phyloP scores from a whole-genome alignment of 2,797 vertebrate genomes.

The Ficedula albicollis region DNA sequence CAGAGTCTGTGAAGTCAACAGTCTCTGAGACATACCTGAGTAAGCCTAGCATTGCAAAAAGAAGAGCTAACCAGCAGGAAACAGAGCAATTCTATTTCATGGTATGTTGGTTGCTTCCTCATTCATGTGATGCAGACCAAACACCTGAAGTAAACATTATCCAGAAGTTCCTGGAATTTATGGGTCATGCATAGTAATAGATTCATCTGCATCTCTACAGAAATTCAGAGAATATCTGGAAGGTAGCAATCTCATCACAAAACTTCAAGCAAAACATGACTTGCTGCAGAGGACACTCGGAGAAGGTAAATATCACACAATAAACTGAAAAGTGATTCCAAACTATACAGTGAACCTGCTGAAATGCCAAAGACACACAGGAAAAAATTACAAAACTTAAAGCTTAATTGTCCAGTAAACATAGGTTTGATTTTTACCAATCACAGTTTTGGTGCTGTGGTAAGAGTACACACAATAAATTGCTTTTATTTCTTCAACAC shows the following conservation, averaged over 20 bases:
- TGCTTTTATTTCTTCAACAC: neutral
- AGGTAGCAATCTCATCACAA: conserved; percentile 98
- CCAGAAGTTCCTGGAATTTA: neutral
- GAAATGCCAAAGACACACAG: neutral
- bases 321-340: neutral
- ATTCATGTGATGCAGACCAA: neutral
- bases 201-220: conserved; percentile 83
- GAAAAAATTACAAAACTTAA: neutral
- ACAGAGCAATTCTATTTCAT: conserved; percentile 99
- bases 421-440: neutral
- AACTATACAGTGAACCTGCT: neutral
- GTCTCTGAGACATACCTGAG: conserved; percentile 97
- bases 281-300: conserved; percentile 92
- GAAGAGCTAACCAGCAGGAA: conserved; percentile 98
- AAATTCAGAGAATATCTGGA: conserved; percentile 98
- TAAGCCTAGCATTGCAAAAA: conserved; percentile 97
- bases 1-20: conserved; percentile 94
- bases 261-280: conserved; percentile 98
- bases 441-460: neutral
- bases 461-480: neutral
- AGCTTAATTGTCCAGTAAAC: neutral
- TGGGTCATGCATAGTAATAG: neutral
- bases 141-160: neutral
- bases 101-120: conserved; percentile 73
- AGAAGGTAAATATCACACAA: conserved; percentile 83